Conservation (phyloP, 2,888 invertebrate species). For the Minunthozetes semirufus region DNA sequence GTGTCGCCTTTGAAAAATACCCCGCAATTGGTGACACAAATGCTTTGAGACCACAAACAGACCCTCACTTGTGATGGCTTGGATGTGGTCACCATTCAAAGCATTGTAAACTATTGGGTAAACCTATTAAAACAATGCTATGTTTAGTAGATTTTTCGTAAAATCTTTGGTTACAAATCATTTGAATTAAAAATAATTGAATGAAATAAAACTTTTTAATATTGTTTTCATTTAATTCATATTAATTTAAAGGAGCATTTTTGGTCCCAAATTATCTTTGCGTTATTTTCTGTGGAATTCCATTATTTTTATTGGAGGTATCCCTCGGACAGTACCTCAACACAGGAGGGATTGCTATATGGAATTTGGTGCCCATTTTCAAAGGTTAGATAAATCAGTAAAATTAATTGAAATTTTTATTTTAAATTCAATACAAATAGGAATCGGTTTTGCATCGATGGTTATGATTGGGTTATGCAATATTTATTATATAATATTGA, state of each 20-base stretch:
- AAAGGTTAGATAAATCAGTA: slow-evolving; percentile 57
- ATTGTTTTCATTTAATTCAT: not conserved
- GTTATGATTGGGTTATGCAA: slow-evolving; percentile 42
- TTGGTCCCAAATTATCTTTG: slow-evolving; percentile 86
- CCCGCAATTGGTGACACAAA: not conserved
- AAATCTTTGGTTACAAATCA: too few relatives aligned
- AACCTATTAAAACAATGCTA: not conserved
- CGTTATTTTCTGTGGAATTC: slow-evolving; percentile 82
- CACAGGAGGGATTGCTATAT: slow-evolving; percentile 81
- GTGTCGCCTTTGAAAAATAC: not conserved
- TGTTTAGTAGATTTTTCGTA: not conserved
- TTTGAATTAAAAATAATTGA: too few relatives aligned
- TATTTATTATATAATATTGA: slow-evolving; percentile 42
- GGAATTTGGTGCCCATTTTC: slow-evolving; percentile 83
- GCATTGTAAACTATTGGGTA: not conserved
- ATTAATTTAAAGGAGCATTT: slow-evolving; percentile 66
- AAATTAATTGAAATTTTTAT: not conserved
- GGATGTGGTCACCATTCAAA: not conserved
- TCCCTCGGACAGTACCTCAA: slow-evolving; percentile 89
- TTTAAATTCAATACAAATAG: slow-evolving; percentile 28
- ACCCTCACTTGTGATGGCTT: not conserved
- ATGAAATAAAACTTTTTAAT: too few relatives aligned
- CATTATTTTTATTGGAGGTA: slow-evolving; percentile 90
- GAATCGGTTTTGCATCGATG: slow-evolving; percentile 43
- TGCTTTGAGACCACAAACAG: not conserved